Percentiles rank a stretch among this genome's conserved stretches.
Conservation (phyloP, 2,113 vertebrate species). For the Terrapene triunguis region DNA sequence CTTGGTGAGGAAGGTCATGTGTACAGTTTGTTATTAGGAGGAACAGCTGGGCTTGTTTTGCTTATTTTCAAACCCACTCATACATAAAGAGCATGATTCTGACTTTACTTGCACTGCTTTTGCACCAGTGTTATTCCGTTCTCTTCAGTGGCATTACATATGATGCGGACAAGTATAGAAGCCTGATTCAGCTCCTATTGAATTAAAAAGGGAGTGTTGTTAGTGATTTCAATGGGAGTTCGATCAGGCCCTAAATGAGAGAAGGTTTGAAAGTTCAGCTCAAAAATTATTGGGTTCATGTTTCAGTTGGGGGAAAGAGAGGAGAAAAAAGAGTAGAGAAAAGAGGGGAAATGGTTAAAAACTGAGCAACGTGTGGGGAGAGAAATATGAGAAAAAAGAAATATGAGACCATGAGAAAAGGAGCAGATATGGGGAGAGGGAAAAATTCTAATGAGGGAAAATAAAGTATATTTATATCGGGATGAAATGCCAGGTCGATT, state of each 20-base stretch:
- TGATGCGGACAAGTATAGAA: accelerated
- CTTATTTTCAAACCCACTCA: not conserved
- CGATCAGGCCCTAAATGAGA: not conserved
- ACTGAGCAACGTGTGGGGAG: not conserved
- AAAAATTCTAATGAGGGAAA: not conserved
- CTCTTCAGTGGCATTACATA: not conserved
- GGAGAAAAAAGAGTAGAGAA: not conserved
- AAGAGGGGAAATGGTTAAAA: not conserved
- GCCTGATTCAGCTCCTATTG: not conserved
- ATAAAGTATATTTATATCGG: accelerated
- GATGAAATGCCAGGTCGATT: not conserved
- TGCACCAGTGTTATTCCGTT: accelerated
- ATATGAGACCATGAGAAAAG: not conserved
- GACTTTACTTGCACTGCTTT: not conserved
- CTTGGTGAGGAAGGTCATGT: not conserved
- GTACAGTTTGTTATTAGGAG: accelerated
- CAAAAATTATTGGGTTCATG: not conserved
- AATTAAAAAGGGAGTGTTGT: not conserved
- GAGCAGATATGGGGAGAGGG: not conserved
- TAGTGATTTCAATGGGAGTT: not conserved
- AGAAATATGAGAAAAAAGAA: not conserved
- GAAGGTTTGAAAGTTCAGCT: not conserved
- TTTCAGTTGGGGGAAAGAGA: not conserved
- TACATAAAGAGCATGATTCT: not conserved
- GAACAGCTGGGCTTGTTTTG: not conserved